Evolutionary conservation across 2,113 vertebrate species (phyloP).

Genomic region (Ammodramus savannarum): DNA sequence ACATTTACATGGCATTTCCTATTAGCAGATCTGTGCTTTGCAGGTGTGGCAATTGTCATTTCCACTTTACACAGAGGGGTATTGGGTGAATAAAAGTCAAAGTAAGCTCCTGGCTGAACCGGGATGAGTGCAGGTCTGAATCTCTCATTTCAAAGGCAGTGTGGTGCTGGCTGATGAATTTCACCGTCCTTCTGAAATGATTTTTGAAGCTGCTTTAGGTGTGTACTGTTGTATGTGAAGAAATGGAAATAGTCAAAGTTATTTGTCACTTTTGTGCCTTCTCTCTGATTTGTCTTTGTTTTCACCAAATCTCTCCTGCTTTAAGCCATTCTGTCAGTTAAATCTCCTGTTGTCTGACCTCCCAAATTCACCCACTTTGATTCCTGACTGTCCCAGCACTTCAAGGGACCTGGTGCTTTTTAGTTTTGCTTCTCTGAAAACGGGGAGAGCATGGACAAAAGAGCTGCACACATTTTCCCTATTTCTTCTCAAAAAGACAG

Average conservation of each 20-base stretch:
- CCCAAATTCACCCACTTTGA: not conserved
- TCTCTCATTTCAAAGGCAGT: not conserved
- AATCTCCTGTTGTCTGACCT: not conserved
- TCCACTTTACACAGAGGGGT: not conserved
- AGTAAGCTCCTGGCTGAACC: not conserved
- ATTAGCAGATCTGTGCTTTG: not conserved
- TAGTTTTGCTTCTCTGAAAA: not conserved
- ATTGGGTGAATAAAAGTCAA: not conserved
- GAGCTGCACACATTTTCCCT: not conserved
- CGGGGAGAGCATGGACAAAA: not conserved
- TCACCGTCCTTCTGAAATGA: not conserved
- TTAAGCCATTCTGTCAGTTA: not conserved
- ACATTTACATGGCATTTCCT: not conserved
- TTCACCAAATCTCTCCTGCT: not conserved
- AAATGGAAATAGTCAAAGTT: not conserved
- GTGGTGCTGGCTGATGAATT: not conserved
- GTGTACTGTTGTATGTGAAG: not conserved
- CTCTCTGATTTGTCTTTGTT: not conserved
- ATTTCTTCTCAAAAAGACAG: not conserved
- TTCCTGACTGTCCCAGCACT: not conserved
- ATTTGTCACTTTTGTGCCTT: not conserved
- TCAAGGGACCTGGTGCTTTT: not conserved
- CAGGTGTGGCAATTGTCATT: not conserved
- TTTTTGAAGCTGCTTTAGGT: not conserved
- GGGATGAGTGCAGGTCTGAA: not conserved